Conservation (phyloP, 1,140 invertebrate species). For the Leptopilina clavipes region DNA sequence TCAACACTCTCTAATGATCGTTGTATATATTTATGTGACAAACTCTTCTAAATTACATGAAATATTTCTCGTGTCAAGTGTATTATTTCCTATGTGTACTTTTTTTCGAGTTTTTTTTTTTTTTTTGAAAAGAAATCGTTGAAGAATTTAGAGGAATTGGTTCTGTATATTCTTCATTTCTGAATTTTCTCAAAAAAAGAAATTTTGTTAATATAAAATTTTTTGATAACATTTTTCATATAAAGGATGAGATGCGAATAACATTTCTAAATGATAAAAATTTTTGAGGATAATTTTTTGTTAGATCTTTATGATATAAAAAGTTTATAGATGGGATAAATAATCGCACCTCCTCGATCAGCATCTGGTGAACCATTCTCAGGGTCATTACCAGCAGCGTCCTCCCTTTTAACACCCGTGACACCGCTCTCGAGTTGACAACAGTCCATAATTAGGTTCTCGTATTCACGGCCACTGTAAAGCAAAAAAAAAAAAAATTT, state of each 20-base stretch:
- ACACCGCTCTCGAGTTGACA: conserved; percentile 91
- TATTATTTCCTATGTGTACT: neutral
- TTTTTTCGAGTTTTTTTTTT: neutral
- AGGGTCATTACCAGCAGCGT: conserved; percentile 85
- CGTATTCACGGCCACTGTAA: conserved; percentile 91
- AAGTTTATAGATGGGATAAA: no score
- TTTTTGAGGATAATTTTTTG: neutral
- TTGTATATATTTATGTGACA: conserved; percentile 26
- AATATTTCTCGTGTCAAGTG: neutral
- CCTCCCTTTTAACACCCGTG: conserved; percentile 85
- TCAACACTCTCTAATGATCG: conserved; percentile 13
- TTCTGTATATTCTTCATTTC: no score
- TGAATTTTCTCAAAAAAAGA: no score
- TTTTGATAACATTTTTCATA: no score
- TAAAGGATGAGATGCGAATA: no score
- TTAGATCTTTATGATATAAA: no score
- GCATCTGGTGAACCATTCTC: conserved; percentile 90
- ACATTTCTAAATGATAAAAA: no score
- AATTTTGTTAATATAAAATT: no score
- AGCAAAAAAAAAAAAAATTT: conserved; percentile 54
- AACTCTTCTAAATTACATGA: neutral
- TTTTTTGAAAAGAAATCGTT: no score
- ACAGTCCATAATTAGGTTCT: conserved; percentile 93
- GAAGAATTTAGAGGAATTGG: no score
- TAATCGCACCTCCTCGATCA: conserved; percentile 81